Percentiles rank a stretch among this genome's conserved stretches.
Conservation (phyloP, 2,888 invertebrate species). For the Neoaliturus tenellus region DNA sequence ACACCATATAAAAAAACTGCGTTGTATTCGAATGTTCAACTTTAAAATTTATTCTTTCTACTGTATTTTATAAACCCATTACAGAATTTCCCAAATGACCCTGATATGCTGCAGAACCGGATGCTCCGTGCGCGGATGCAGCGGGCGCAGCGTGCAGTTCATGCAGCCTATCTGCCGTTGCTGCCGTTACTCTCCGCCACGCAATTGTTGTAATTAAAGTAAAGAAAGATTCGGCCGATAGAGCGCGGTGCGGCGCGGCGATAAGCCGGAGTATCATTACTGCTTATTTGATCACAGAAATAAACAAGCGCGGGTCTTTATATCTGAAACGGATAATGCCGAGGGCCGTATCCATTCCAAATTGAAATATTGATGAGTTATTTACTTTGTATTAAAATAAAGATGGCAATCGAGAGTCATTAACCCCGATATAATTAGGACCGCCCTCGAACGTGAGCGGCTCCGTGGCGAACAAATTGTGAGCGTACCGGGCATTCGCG, state of each 20-base stretch:
- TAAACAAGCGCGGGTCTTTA: not conserved
- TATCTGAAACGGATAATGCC: not conserved
- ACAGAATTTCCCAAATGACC: too few relatives aligned
- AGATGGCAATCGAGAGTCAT: constrained; percentile 36
- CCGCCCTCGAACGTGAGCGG: constrained; percentile 1
- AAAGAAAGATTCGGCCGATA: constrained; percentile 33
- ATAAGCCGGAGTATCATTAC: constrained; percentile 1
- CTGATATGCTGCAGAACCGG: not conserved
- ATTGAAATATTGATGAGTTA: constrained; percentile 44
- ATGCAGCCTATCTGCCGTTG: not conserved
- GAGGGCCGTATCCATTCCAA: constrained; percentile 20
- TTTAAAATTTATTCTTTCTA: too few relatives aligned
- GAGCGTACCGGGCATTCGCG: too few relatives aligned
- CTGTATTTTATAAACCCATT: too few relatives aligned
- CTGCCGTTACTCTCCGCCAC: not conserved
- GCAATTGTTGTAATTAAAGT: constrained; percentile 35
- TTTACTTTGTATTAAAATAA: constrained; percentile 43
- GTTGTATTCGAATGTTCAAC: too few relatives aligned
- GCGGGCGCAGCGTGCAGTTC: not conserved
- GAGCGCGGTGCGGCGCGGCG: not conserved
- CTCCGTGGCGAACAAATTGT: not conserved
- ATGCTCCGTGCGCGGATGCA: not conserved
- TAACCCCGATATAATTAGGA: constrained; percentile 35
- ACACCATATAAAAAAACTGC: too few relatives aligned
- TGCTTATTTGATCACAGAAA: constrained; percentile 31